phyloP scores from a whole-genome alignment of 2,113 vertebrate species.

The Pterocles gutturalis region DNA sequence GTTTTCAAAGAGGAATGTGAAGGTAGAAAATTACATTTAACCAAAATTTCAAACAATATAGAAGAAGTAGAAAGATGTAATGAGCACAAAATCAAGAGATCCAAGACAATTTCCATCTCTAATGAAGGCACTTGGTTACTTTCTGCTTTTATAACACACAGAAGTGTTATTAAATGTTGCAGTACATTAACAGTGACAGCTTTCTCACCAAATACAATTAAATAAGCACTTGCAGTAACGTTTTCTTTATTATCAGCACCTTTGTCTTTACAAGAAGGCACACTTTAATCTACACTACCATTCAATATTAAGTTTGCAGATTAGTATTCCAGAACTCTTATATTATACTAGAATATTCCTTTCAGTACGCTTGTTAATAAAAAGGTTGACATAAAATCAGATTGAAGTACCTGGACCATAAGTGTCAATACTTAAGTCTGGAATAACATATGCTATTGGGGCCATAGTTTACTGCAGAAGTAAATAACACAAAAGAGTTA shows the following conservation, averaged over 20 bases:
- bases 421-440: background rate
- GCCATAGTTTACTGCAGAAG: background rate
- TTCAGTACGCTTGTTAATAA: background rate
- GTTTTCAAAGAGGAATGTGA: background rate
- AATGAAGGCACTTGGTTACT: background rate
- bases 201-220: slow-evolving; percentile 50
- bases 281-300: background rate
- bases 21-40: background rate
- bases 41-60: slow-evolving; percentile 37
- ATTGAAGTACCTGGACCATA: background rate
- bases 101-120: slow-evolving; percentile 31
- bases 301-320: background rate
- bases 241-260: slow-evolving; percentile 2
- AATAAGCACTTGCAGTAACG: slow-evolving; percentile 9
- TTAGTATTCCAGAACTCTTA: background rate
- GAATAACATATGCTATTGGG: background rate
- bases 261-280: slow-evolving; percentile 11
- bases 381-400: background rate
- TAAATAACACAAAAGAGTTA: background rate
- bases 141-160: slow-evolving; percentile 32
- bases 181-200: slow-evolving; percentile 31
- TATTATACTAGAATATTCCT: background rate
- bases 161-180: slow-evolving; percentile 42
- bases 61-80: background rate
- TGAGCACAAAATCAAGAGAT: slow-evolving; percentile 55